Evolutionary conservation across 2,888 invertebrate species (phyloP).

Genomic region (Phortica magna): DNA sequence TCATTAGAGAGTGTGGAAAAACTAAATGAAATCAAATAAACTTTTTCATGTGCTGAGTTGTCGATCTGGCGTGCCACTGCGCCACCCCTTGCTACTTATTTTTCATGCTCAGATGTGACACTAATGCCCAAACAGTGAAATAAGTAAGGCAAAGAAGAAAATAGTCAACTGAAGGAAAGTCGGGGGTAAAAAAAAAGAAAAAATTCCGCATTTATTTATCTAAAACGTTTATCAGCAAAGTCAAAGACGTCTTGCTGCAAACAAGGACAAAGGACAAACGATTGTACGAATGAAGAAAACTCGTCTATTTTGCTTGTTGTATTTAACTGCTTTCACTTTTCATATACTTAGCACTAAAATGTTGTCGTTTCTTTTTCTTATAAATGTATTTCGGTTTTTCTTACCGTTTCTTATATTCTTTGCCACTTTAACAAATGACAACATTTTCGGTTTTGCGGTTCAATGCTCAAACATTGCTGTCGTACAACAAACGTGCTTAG

Average conservation of each 20-base stretch:
- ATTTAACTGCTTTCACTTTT: conserved; percentile 19
- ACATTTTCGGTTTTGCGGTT: background rate
- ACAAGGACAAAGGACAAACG: background rate
- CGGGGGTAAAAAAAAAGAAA: background rate
- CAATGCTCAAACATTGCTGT: background rate
- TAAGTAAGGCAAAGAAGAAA: background rate
- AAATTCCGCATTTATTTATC: conserved; percentile 24
- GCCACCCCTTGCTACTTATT: background rate
- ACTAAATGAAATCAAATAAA: conserved; percentile 29
- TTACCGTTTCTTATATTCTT: background rate
- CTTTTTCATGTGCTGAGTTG: conserved; percentile 4
- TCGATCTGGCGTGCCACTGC: background rate
- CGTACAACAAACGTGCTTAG: background rate
- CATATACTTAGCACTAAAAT: conserved; percentile 13
- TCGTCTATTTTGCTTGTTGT: background rate
- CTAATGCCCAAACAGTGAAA: background rate
- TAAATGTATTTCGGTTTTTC: background rate
- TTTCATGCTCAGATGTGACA: background rate
- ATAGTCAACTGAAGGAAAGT: background rate
- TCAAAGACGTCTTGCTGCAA: background rate
- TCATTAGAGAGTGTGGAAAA: background rate
- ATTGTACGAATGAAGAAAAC: background rate
- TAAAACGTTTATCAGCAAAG: conserved; percentile 24
- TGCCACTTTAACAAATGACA: conserved; percentile 14
- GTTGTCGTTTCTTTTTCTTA: background rate